Base-by-base conservation (phyloP, 1,140 invertebrate species). In the Penaeus chinensis region DNA sequence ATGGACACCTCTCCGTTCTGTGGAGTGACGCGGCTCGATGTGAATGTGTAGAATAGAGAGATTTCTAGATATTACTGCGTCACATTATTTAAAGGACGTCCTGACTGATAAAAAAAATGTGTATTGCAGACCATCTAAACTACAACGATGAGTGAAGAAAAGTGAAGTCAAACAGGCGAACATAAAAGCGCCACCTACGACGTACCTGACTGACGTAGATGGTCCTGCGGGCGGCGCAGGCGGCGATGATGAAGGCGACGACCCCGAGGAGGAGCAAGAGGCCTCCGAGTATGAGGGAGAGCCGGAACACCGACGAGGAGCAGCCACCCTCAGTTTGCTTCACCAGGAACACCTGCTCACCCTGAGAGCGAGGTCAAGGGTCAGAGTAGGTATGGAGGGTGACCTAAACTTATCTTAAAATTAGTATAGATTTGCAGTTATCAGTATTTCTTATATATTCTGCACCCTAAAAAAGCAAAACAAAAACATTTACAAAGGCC, bases 211-310 rank as follows among this genome's bases (percentile, higher is more conserved):
- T 82, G 27, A 86, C 84, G 61, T 89, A 63, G 13, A 85, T 84
- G 22, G 84, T 83, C n/a, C 47, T 83, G 32, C 88, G 84, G 24
- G 87, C 83, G 54, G 88, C 87, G 71, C 79, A 80, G 61, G 84
- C 84, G 62, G 87, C 89, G n/a, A 90, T 84, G 47, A 86, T 85
- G 78, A 89, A 85, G 71, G 87, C 89, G 60, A 85, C 32, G 20
- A 85, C 82, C 61, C 87, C 89, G 42, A 89, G 77, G 32, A 89
- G 84, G 66, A 90, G 82, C 27, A 87, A 83, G 66, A 89, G 71
- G 42, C 82, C 82, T 8, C 90, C 89, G 54, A 90, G 87, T 19
- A 89, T 62, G n/a, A 89, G 82, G 1, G 90, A 90, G n/a, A 89
- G 85, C 0, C 88, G 84, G 77, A 89, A 90, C 27, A 89, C 89